A percentile compares a stretch with the other conserved stretches of the same genome.
Evolutionary conservation across 2,888 invertebrate species (phyloP).

Genomic region (Zygaena filipendulae): DNA sequence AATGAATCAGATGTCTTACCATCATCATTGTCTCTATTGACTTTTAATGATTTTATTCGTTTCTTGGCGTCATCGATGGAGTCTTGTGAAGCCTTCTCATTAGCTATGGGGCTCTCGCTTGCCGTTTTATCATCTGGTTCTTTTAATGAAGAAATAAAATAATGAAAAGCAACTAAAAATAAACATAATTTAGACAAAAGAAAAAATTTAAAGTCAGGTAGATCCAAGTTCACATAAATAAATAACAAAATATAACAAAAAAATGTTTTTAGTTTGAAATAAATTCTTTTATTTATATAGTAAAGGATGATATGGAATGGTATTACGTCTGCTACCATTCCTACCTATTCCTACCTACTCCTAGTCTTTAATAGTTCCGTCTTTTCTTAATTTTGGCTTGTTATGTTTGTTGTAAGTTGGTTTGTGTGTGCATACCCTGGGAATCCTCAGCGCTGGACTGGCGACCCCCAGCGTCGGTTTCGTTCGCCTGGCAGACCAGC

Average conservation of each 20-base stretch:
- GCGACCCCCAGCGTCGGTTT: conserved; percentile 73
- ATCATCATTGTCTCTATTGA: conserved; percentile 57
- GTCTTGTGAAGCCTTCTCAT: conserved; percentile 44
- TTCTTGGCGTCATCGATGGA: conserved; percentile 56
- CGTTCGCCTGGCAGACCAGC: conserved; percentile 96
- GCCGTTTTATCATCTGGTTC: conserved; percentile 35
- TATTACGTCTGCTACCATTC: too few species aligned
- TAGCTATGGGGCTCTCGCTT: conserved; percentile 34
- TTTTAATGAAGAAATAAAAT: conserved; percentile 18
- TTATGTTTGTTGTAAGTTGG: too few species aligned
- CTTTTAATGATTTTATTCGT: conserved; percentile 56
- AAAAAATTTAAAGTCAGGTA: too few species aligned
- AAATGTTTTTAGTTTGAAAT: too few species aligned
- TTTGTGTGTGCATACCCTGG: too few species aligned
- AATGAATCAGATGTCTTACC: too few species aligned
- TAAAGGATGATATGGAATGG: too few species aligned
- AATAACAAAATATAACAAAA: conserved; percentile 11
- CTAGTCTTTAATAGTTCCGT: too few species aligned
- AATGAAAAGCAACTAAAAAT: conserved; percentile 20
- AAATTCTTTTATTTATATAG: too few species aligned
- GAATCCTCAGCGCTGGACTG: conserved; percentile 64
- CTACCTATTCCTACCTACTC: too few species aligned
- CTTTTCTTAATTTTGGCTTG: too few species aligned
- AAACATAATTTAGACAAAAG: conserved; percentile 16
- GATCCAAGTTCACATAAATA: too few species aligned